Conservation (phyloP, 2,113 vertebrate genomes). For the Nothocercus nigrocapillus region DNA sequence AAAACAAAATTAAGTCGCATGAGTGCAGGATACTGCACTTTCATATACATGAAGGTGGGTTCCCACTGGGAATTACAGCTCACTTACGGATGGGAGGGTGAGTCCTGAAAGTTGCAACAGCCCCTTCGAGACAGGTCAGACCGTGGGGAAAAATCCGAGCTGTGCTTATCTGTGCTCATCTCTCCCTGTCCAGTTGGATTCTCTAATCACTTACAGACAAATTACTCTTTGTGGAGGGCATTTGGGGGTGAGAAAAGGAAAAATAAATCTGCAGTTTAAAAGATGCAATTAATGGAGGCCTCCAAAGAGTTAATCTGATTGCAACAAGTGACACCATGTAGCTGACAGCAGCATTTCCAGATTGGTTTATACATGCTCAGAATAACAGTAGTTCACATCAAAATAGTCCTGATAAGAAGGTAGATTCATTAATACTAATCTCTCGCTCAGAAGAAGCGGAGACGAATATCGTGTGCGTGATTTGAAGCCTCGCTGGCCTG, state of each 20-base stretch:
- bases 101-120: neutral
- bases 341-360: conserved; percentile 8
- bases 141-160: neutral
- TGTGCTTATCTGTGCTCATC: neutral
- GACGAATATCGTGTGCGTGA: neutral
- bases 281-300: neutral
- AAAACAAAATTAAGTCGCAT: neutral
- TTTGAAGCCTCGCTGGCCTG: neutral
- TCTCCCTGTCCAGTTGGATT: neutral
- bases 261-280: neutral
- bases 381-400: conserved; percentile 21
- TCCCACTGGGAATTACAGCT: neutral
- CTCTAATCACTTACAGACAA: neutral
- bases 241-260: neutral
- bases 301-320: neutral
- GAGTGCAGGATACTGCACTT: neutral
- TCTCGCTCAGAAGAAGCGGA: neutral
- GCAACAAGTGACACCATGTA: neutral
- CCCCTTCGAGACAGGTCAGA: neutral
- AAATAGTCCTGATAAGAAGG: conserved; percentile 2
- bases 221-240: neutral
- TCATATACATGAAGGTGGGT: neutral
- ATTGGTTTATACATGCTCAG: neutral
- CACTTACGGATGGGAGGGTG: neutral
- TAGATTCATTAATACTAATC: conserved; percentile 22